These are phyloP conservation scores for Thera britannica DNA, from an alignment of 2,888 invertebrate genomes.

Conservation along the genomic window DNA sequence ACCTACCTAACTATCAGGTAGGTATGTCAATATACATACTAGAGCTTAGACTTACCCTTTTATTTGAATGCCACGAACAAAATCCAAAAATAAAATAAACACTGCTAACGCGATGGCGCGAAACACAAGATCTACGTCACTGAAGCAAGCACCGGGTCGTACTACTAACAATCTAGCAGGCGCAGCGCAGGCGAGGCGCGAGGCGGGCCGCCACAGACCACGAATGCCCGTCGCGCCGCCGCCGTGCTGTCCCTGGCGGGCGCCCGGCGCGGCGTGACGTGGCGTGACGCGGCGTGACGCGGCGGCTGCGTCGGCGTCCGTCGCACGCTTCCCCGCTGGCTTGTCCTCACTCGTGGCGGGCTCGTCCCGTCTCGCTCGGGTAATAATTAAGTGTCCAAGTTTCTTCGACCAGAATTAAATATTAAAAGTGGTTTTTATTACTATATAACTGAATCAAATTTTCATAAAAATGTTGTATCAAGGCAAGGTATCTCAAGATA, in stretches of 20 bases:
- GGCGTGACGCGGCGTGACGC: too few relatives aligned
- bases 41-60: conserved; percentile 29
- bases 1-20: not conserved
- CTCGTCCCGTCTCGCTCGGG: too few relatives aligned
- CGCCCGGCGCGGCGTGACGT: too few relatives aligned
- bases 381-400: too few relatives aligned
- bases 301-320: too few relatives aligned
- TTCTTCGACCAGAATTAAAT: too few relatives aligned
- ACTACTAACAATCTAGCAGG: conserved; percentile 12
- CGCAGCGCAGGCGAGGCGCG: not conserved
- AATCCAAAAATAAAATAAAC: conserved; percentile 40
- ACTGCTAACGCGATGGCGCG: conserved; percentile 35
- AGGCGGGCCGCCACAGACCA: conserved; percentile 14
- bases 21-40: not conserved
- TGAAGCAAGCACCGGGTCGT: conserved; percentile 11
- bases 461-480: too few relatives aligned
- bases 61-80: conserved; percentile 25
- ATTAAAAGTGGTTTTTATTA: too few relatives aligned
- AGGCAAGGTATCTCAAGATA: too few relatives aligned
- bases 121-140: conserved; percentile 40
- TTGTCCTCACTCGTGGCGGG: too few relatives aligned
- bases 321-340: too few relatives aligned
- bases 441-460: too few relatives aligned
- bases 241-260: not conserved
- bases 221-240: conserved; percentile 13